Evolutionary conservation across 2,888 invertebrate genomes (phyloP).

Genomic region (Eupeodes latifasciatus): DNA sequence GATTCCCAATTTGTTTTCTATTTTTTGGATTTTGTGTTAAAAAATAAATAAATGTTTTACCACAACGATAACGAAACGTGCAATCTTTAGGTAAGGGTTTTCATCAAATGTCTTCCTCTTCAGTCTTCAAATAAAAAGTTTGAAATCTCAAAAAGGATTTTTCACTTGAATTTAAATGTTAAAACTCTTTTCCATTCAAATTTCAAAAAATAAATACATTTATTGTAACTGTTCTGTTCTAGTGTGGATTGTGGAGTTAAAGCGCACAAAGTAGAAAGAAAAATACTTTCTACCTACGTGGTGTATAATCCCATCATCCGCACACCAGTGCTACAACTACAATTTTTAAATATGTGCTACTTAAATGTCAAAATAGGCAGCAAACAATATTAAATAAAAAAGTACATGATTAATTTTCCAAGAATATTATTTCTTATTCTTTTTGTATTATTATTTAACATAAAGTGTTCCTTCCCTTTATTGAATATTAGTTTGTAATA

Average conservation of each 20-base stretch:
- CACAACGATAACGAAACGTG: not conserved
- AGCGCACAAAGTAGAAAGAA: slow-evolving; percentile 49
- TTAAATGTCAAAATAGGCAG: slow-evolving; percentile 4
- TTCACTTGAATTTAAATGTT: not conserved
- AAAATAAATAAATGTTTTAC: not conserved
- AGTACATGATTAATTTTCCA: slow-evolving; percentile 35
- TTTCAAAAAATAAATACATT: not conserved
- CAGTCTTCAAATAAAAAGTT: too few species aligned
- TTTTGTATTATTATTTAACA: slow-evolving; percentile 44
- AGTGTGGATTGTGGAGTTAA: slow-evolving; percentile 26
- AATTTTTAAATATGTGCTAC: slow-evolving; percentile 8
- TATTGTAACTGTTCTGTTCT: slow-evolving; percentile 14
- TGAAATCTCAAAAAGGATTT: not conserved
- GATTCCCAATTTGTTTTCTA: slow-evolving; percentile 37
- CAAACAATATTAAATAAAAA: not conserved
- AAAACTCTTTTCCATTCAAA: not conserved
- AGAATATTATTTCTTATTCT: slow-evolving; percentile 39
- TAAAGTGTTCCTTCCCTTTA: slow-evolving; percentile 51
- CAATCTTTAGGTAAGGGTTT: slow-evolving; percentile 22
- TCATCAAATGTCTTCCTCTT: not conserved
- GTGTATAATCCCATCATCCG: slow-evolving; percentile 56
- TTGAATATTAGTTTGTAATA: slow-evolving; percentile 60
- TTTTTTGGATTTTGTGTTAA: slow-evolving; percentile 14
- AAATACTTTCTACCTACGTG: slow-evolving; percentile 74
- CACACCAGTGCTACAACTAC: slow-evolving; percentile 24